Evolutionary conservation across 2,797 vertebrate genomes (phyloP).

Genomic region (Anabas testudineus): DNA sequence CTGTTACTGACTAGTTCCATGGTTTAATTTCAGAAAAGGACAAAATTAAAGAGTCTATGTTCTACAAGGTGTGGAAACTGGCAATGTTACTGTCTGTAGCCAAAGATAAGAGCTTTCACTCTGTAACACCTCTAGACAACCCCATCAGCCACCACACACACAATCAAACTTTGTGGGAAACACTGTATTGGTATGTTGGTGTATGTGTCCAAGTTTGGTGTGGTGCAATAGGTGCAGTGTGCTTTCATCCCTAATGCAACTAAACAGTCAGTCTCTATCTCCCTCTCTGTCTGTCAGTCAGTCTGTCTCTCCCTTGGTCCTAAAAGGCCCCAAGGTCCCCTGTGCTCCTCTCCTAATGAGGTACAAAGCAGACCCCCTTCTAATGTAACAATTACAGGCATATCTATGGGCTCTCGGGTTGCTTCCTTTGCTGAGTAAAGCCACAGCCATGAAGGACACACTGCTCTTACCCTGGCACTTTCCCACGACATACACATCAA

Average conservation of each 20-base stretch:
- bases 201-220: neutral
- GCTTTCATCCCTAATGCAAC: slow-evolving; percentile 31
- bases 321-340: slow-evolving; percentile 37
- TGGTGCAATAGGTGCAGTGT: slow-evolving; percentile 20
- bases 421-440: slow-evolving; percentile 71
- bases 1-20: too few species aligned
- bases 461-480: slow-evolving; percentile 52
- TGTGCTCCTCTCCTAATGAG: slow-evolving; percentile 69
- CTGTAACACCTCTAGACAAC: too few species aligned
- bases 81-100: too few species aligned
- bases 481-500: slow-evolving; percentile 55
- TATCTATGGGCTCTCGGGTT: slow-evolving; percentile 53
- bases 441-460: slow-evolving; percentile 57
- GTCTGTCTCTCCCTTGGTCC: slow-evolving; percentile 23
- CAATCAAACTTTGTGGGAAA: too few species aligned
- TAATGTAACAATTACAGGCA: slow-evolving; percentile 71
- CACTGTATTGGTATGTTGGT: neutral
- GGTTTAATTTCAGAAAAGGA: too few species aligned
- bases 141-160: too few species aligned
- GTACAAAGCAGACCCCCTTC: slow-evolving; percentile 57
- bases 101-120: too few species aligned
- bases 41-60: too few species aligned
- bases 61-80: too few species aligned
- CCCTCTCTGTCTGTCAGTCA: neutral
- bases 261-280: slow-evolving; percentile 27